Evolutionary conservation across 2,888 invertebrate genomes (phyloP).

Genomic region (Gymnoscelis rufifasciata): DNA sequence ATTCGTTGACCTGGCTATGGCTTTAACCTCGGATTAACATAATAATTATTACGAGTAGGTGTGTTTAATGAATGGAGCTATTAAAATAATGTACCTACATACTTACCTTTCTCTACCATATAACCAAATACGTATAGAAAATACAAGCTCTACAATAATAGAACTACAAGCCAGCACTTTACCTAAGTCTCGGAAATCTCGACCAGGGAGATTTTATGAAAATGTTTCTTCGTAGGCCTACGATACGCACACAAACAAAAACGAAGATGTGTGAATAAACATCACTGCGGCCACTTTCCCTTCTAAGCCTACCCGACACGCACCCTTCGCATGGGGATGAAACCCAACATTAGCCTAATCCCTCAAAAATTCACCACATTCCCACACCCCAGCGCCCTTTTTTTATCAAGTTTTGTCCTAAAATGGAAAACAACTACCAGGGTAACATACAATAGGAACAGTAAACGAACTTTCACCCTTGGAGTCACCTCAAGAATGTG

Average conservation of each 20-base stretch:
- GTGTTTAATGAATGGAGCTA: neutral
- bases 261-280: neutral
- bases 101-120: too few species aligned
- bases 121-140: too few species aligned
- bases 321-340: conserved; percentile 47
- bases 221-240: neutral
- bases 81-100: too few species aligned
- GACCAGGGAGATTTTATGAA: too few species aligned
- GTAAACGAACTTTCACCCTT: conserved; percentile 64
- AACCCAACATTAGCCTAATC: conserved; percentile 39
- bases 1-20: conserved; percentile 15
- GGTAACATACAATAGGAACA: conserved; percentile 50
- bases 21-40: conserved; percentile 4
- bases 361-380: conserved; percentile 32
- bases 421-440: conserved; percentile 79
- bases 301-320: conserved; percentile 31
- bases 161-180: too few species aligned
- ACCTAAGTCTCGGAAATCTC: too few species aligned
- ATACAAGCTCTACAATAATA: too few species aligned
- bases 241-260: neutral
- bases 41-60: neutral
- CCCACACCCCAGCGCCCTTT: conserved; percentile 63
- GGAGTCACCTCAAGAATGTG: conserved; percentile 64
- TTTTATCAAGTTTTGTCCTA: conserved; percentile 78
- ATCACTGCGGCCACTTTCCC: neutral